These are phyloP conservation scores for Lepus oiostolus DNA, from an alignment of 2,797 vertebrate species.

Conservation along the genomic window DNA sequence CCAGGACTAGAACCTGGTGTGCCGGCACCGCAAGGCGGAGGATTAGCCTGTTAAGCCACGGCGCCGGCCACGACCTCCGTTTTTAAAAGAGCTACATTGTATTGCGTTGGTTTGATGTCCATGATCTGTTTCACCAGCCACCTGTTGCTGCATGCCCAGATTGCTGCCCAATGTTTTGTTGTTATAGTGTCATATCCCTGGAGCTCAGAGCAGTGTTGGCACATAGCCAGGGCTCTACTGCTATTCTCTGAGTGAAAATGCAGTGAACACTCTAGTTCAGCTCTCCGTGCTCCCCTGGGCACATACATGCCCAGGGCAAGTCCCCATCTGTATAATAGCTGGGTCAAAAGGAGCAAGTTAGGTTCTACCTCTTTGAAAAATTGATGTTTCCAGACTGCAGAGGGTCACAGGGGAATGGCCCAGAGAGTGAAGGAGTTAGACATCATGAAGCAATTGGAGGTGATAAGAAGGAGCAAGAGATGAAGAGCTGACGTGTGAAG, in stretches of 20 bases:
- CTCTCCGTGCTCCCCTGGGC: neutral
- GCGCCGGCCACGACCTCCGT: too few relatives aligned
- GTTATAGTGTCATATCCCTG: neutral
- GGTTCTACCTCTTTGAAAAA: neutral
- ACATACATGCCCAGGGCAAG: neutral
- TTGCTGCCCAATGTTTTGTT: neutral
- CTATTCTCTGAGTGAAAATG: neutral
- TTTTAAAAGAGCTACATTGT: neutral
- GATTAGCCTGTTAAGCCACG: too few relatives aligned
- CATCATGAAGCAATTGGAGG: neutral
- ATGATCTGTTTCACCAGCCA: neutral
- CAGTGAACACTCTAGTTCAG: neutral
- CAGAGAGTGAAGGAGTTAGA: neutral
- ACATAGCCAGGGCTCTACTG: neutral
- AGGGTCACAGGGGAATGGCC: neutral
- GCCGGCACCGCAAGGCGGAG: too few relatives aligned
- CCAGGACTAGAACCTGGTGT: too few relatives aligned
- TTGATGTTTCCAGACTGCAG: neutral
- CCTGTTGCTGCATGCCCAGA: neutral
- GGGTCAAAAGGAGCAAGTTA: neutral
- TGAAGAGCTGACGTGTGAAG: neutral
- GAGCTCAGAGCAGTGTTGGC: neutral
- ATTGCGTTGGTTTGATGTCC: neutral
- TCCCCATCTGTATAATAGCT: too few relatives aligned
- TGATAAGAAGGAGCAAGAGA: neutral